Percentiles rank a stretch among this genome's conserved stretches.
These are phyloP conservation scores for Hestina assimilis DNA, from an alignment of 1,140 invertebrate species.

Conservation along the genomic window DNA sequence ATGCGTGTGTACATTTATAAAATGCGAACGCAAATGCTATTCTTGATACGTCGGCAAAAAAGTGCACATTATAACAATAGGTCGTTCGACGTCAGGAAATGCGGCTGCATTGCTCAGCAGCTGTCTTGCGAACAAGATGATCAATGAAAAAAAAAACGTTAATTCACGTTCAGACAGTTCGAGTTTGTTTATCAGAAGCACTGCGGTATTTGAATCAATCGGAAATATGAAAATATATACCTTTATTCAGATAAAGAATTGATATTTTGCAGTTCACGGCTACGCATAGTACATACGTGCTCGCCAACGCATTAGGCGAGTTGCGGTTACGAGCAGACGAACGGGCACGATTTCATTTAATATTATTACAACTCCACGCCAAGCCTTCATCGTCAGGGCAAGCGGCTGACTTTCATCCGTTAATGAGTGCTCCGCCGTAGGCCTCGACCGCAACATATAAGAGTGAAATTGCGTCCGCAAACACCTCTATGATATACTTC, in stretches of 20 bases:
- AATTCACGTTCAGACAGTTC: constrained; percentile 18
- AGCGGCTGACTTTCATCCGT: constrained; percentile 54
- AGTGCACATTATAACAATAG: constrained; percentile 52
- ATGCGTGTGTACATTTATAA: constrained; percentile 24
- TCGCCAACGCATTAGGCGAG: constrained; percentile 38
- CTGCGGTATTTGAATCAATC: not conserved
- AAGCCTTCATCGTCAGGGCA: constrained; percentile 2
- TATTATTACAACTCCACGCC: constrained; percentile 54
- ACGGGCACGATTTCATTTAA: constrained; percentile 55
- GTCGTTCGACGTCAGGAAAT: constrained; percentile 53
- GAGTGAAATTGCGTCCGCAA: constrained; percentile 34
- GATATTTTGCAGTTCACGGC: constrained; percentile 51
- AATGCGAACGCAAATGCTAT: constrained; percentile 41
- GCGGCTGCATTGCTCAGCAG: constrained; percentile 45
- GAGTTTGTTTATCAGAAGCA: not conserved
- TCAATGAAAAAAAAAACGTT: constrained; percentile 28
- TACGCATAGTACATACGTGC: constrained; percentile 39
- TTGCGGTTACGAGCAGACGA: constrained; percentile 53
- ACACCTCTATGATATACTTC: constrained; percentile 22
- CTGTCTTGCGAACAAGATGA: constrained; percentile 36
- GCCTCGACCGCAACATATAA: constrained; percentile 50
- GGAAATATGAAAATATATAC: not conserved
- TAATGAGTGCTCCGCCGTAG: constrained; percentile 48
- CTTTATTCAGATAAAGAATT: too few species aligned
- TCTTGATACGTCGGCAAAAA: constrained; percentile 28